These are phyloP conservation scores for Theocolax elegans DNA, from an alignment of 1,140 invertebrate species.

Conservation along the genomic window DNA sequence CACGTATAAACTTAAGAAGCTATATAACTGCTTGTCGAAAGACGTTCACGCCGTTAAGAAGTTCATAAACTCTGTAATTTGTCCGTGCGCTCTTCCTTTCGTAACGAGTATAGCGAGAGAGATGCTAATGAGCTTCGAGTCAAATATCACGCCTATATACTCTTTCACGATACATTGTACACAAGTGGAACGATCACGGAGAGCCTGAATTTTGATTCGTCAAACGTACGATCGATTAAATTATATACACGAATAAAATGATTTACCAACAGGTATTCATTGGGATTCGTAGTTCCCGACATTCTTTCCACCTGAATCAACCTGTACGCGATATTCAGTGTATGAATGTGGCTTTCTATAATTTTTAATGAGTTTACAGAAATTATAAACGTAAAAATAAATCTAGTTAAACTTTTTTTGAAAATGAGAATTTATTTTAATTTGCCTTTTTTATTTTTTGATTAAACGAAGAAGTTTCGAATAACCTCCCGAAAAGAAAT, in stretches of 20 bases:
- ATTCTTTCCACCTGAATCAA: background rate
- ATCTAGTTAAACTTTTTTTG: too few relatives aligned
- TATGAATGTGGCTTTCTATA: too few relatives aligned
- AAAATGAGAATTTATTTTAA: too few relatives aligned
- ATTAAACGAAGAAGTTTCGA: too few relatives aligned
- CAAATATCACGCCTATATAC: background rate
- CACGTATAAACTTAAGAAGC: background rate
- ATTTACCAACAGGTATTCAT: background rate
- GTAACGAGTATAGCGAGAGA: background rate
- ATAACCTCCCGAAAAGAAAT: too few relatives aligned
- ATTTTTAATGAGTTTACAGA: too few relatives aligned
- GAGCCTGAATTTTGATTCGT: background rate
- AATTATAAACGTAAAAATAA: too few relatives aligned
- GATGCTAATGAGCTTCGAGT: slow-evolving; percentile 24
- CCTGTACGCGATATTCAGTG: too few relatives aligned
- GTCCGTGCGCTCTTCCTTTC: slow-evolving; percentile 10
- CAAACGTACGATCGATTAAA: slow-evolving; percentile 4
- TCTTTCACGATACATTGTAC: background rate
- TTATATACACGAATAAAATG: background rate
- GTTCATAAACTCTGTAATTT: slow-evolving; percentile 33
- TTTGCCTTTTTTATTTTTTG: too few relatives aligned
- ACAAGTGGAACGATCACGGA: too few relatives aligned
- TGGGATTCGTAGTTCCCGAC: background rate
- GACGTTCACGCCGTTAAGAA: slow-evolving; percentile 15
- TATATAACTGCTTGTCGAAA: slow-evolving; percentile 26